Evolutionary conservation across 1,140 invertebrate genomes (phyloP).

Genomic region (Rhopalosiphum padi): DNA sequence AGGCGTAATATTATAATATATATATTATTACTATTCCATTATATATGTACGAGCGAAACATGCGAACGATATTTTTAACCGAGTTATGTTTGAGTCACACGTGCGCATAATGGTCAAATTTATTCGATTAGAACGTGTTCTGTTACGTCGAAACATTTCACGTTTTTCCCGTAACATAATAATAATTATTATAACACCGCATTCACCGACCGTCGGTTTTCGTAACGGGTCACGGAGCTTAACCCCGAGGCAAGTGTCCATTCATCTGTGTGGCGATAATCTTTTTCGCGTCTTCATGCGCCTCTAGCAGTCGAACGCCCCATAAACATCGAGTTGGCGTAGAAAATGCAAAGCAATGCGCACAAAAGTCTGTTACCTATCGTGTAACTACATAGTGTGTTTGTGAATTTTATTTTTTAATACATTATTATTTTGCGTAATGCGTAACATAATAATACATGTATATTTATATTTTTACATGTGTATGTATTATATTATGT

Average conservation of each 20-base stretch:
- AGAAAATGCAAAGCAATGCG: background rate
- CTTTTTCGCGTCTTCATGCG: background rate
- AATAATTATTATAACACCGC: background rate
- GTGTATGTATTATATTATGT: background rate
- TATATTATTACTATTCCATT: background rate
- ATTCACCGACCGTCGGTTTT: background rate
- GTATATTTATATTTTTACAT: too few relatives aligned
- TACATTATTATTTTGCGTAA: background rate
- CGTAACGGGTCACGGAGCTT: conserved; percentile 23
- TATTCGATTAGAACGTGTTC: background rate
- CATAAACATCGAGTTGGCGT: background rate
- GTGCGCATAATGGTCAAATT: background rate
- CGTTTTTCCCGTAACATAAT: background rate
- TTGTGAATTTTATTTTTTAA: background rate
- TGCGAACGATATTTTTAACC: background rate
- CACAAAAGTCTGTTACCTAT: too few relatives aligned
- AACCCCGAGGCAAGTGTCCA: background rate
- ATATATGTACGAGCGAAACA: background rate
- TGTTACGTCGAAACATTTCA: background rate
- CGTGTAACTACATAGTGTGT: background rate
- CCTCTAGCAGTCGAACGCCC: background rate
- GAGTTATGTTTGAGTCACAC: background rate
- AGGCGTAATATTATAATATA: too few relatives aligned
- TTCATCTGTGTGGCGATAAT: conserved; percentile 16
- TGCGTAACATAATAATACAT: background rate